phyloP scores from a whole-genome alignment of 1,140 invertebrate genomes.

The Anastrepha ludens region DNA sequence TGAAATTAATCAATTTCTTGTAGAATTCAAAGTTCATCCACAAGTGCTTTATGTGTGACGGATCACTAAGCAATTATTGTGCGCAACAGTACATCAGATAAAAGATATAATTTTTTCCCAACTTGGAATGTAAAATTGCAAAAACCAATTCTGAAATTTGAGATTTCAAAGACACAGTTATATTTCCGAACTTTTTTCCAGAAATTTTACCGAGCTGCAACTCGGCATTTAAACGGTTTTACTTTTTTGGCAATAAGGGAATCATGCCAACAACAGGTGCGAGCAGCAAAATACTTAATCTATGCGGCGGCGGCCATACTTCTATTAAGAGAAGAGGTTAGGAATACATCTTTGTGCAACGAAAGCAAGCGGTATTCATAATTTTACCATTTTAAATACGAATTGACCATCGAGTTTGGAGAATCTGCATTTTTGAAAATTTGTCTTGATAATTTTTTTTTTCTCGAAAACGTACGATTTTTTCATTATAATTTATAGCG shows the following conservation, averaged over 20 bases:
- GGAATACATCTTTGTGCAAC: neutral
- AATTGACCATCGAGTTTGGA: neutral
- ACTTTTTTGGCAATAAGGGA: constrained; percentile 40
- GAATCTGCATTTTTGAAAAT: neutral
- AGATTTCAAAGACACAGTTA: constrained; percentile 5
- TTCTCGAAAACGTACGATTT: constrained; percentile 22
- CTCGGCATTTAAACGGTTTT: neutral
- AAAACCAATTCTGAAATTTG: neutral
- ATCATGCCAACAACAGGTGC: constrained; percentile 46
- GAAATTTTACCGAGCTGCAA: neutral
- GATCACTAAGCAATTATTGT: neutral
- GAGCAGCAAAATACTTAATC: neutral
- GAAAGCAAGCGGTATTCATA: constrained; percentile 13
- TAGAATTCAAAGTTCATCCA: neutral
- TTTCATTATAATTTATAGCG: constrained; percentile 56
- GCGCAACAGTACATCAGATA: neutral
- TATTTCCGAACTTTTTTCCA: constrained; percentile 8
- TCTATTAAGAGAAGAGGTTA: neutral
- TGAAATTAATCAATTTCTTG: neutral
- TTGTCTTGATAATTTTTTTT: constrained; percentile 1
- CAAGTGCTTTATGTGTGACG: neutral
- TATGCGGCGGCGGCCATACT: neutral
- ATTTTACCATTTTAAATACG: neutral
- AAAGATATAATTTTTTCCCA: too few relatives aligned
- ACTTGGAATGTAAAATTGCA: neutral